Conservation (phyloP, 1,140 invertebrate species). For the Maconellicoccus hirsutus region DNA sequence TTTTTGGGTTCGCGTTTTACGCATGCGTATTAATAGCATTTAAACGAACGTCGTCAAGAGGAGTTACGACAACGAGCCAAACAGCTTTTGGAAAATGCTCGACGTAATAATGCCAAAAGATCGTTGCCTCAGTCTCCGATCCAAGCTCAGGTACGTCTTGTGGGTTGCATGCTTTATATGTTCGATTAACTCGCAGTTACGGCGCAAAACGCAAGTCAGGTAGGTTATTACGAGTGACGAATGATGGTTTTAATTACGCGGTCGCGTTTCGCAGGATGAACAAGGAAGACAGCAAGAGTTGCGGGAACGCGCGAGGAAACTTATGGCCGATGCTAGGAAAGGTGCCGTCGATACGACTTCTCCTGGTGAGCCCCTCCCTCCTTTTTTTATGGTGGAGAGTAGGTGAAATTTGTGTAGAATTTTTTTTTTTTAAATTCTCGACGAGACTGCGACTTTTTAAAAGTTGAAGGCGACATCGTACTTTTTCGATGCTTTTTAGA, state of each 20-base stretch:
- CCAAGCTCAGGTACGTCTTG: conserved; percentile 35
- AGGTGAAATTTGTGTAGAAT: too few species aligned
- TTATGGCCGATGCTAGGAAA: conserved; percentile 79
- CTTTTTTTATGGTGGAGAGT: too few species aligned
- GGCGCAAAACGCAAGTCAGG: too few species aligned
- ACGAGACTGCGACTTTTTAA: too few species aligned
- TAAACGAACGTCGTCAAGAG: conserved; percentile 62
- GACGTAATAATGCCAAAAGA: conserved; percentile 48
- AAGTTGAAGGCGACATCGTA: too few species aligned
- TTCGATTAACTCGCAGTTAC: too few species aligned
- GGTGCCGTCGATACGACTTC: conserved; percentile 33
- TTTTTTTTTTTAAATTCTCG: too few species aligned
- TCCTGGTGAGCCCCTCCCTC: too few species aligned
- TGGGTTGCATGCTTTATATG: neutral
- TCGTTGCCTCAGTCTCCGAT: conserved; percentile 36
- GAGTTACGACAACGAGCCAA: conserved; percentile 81
- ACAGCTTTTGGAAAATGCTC: conserved; percentile 75
- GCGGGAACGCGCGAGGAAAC: conserved; percentile 69
- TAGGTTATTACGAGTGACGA: neutral
- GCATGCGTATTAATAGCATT: conserved; percentile 38
- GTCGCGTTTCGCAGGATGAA: conserved; percentile 44
- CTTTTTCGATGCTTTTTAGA: too few species aligned
- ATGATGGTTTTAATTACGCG: too few species aligned
- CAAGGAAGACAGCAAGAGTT: conserved; percentile 74
- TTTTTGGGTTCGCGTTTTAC: conserved; percentile 29